Percentiles rank a stretch among this genome's conserved stretches.
These are phyloP conservation scores for Picus viridis DNA, from an alignment of 2,797 vertebrate genomes.

Conservation along the genomic window DNA sequence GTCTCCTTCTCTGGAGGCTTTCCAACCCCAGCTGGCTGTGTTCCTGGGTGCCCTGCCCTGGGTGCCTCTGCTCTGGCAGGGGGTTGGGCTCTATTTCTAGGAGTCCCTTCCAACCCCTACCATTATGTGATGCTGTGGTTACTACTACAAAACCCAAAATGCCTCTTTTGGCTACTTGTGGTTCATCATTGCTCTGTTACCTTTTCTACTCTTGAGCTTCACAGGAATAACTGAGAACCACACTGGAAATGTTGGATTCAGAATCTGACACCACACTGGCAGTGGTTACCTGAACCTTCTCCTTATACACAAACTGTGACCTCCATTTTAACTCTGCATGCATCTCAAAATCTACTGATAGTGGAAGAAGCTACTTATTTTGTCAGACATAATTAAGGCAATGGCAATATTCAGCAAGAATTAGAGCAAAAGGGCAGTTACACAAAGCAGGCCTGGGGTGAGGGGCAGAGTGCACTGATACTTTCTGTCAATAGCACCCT, in stretches of 20 bases:
- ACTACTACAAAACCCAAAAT: neutral
- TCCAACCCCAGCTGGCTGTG: too few relatives aligned
- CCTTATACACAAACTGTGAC: neutral
- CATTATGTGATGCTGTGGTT: neutral
- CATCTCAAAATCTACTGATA: neutral
- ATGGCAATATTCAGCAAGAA: neutral
- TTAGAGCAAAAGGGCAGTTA: neutral
- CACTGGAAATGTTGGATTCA: neutral
- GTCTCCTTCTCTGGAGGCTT: too few relatives aligned
- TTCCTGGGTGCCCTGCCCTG: too few relatives aligned
- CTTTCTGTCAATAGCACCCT: neutral
- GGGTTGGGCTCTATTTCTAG: too few relatives aligned
- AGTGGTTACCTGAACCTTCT: neutral
- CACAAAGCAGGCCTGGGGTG: fast-evolving
- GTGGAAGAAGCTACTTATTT: neutral
- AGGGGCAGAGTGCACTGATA: neutral
- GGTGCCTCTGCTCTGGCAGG: too few relatives aligned
- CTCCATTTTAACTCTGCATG: neutral
- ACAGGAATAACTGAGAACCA: neutral
- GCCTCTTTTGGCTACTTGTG: neutral
- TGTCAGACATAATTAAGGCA: neutral
- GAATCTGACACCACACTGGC: neutral
- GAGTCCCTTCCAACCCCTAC: too few relatives aligned
- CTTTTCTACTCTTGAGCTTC: neutral
- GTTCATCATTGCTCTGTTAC: neutral